A percentile compares a stretch with the other conserved stretches of the same genome.
Evolutionary conservation across 2,797 vertebrate species (phyloP).

Genomic region (Hirundo rustica): DNA sequence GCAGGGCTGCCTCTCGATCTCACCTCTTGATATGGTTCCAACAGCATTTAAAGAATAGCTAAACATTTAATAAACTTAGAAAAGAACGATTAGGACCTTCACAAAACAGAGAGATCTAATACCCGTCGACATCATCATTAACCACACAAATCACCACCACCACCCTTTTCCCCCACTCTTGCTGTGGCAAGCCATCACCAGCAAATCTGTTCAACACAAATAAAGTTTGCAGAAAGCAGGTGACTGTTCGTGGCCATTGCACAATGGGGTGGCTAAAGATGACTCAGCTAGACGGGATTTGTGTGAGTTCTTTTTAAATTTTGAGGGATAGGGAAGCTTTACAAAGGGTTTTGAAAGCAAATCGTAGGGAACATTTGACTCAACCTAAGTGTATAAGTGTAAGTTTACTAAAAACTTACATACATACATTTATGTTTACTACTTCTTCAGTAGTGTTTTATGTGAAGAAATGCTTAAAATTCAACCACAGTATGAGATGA

Average conservation of each 20-base stretch:
- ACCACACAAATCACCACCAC: not conserved
- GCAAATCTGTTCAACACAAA: not conserved
- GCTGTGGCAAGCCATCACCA: not conserved
- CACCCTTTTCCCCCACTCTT: not conserved
- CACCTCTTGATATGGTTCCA: not conserved
- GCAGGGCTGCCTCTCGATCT: not conserved
- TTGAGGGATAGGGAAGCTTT: not conserved
- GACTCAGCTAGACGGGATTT: not conserved
- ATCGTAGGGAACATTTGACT: not conserved
- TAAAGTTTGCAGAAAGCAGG: not conserved
- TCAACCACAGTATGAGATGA: not conserved
- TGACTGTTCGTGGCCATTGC: not conserved
- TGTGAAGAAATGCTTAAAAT: not conserved
- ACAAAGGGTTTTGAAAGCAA: not conserved
- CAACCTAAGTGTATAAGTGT: accelerated
- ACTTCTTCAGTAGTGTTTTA: not conserved
- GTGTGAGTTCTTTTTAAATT: not conserved
- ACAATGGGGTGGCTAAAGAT: not conserved
- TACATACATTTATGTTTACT: not conserved
- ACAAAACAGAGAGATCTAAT: not conserved
- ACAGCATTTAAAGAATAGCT: not conserved
- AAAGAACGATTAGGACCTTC: not conserved
- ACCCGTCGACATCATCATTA: not conserved
- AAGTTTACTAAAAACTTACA: not conserved
- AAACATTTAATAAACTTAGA: not conserved